phyloP scores from a whole-genome alignment of 1,140 invertebrate genomes.

The Bacillus rossius region DNA sequence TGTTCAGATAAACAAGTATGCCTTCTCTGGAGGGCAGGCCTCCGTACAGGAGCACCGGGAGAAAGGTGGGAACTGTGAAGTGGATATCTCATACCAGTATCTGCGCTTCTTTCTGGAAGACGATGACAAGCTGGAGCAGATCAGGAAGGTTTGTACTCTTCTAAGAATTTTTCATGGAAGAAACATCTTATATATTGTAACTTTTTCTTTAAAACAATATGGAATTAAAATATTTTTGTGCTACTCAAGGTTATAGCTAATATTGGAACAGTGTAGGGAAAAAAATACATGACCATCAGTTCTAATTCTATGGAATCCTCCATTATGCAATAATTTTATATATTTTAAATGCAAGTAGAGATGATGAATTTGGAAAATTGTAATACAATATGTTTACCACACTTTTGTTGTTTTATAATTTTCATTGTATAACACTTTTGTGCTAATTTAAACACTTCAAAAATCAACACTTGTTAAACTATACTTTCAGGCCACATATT shows the following conservation, averaged over 20 bases:
- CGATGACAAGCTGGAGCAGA: conserved; percentile 80
- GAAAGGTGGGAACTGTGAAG: conserved; percentile 89
- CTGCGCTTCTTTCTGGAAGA: conserved; percentile 94
- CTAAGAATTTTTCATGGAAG: background rate
- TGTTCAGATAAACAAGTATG: conserved; percentile 90
- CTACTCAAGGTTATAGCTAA: background rate
- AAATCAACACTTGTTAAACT: too few relatives aligned
- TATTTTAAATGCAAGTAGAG: too few relatives aligned
- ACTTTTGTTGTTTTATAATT: too few relatives aligned
- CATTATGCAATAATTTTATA: too few relatives aligned
- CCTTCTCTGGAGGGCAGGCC: conserved; percentile 93
- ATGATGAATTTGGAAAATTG: too few relatives aligned
- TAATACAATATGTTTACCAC: too few relatives aligned
- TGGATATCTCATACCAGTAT: conserved; percentile 96
- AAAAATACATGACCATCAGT: too few relatives aligned
- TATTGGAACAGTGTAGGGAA: too few relatives aligned
- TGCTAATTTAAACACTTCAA: too few relatives aligned
- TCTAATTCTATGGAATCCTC: too few relatives aligned
- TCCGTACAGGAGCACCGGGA: conserved; percentile 91
- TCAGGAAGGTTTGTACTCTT: conserved; percentile 59
- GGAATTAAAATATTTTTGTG: background rate
- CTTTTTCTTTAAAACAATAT: background rate
- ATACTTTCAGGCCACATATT: too few relatives aligned
- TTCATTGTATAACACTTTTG: too few relatives aligned
- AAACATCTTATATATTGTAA: background rate